Conservation (phyloP, 2,797 vertebrate species). For the Sebastes taczanowskii region DNA sequence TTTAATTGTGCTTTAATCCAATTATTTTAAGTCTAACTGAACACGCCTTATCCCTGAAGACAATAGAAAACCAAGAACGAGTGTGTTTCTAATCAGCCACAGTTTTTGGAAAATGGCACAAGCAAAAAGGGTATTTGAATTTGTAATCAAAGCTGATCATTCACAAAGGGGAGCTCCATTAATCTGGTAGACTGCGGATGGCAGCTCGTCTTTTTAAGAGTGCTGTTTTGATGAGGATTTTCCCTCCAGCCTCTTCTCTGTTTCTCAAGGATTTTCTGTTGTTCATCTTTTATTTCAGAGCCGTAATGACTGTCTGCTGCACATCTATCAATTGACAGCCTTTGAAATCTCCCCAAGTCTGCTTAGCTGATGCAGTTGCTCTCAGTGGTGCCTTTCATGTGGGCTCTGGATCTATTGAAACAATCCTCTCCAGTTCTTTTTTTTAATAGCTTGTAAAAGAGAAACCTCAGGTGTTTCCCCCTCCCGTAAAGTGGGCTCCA, state of each 20-base stretch:
- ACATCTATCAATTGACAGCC: constrained; percentile 60
- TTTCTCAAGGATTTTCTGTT: constrained; percentile 50
- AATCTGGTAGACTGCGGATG: constrained; percentile 48
- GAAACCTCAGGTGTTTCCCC: constrained; percentile 1
- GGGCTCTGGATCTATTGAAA: constrained; percentile 35
- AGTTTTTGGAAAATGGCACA: constrained; percentile 15
- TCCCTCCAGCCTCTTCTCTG: constrained; percentile 47
- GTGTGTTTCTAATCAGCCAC: constrained; percentile 32
- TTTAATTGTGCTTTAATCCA: constrained; percentile 16
- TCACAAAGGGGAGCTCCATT: constrained; percentile 45
- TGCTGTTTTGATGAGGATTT: constrained; percentile 65
- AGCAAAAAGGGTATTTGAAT: constrained; percentile 42
- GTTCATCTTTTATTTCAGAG: constrained; percentile 68
- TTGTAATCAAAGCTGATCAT: constrained; percentile 59
- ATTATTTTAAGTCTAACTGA: constrained; percentile 14
- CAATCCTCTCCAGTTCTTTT: constrained; percentile 38
- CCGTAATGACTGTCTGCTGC: constrained; percentile 65
- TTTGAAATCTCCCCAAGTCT: constrained; percentile 67
- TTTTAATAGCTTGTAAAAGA: constrained; percentile 24
- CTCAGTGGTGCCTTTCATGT: constrained; percentile 58
- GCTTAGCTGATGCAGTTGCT: constrained; percentile 33
- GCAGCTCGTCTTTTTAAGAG: constrained; percentile 47
- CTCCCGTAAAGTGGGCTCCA: not conserved
- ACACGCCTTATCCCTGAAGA: not conserved
- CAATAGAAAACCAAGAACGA: constrained; percentile 14